Evolutionary conservation across 2,888 invertebrate genomes (phyloP).

Genomic region (Xestoiulus laeticollis): DNA sequence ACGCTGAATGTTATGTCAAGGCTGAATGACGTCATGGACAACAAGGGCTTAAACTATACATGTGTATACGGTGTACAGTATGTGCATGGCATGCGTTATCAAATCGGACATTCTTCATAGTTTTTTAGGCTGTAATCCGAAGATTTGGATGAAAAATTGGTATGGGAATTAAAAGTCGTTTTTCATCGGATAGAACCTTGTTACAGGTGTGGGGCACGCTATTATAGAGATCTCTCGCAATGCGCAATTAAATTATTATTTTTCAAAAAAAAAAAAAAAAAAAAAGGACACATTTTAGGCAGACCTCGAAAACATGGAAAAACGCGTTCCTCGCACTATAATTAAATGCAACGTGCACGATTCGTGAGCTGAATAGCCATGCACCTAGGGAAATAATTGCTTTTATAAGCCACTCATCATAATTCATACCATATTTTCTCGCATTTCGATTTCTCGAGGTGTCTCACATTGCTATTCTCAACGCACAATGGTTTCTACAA

Average conservation of each 20-base stretch:
- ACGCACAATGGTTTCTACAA: background rate
- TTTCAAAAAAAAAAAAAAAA: background rate
- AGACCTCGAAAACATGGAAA: slow-evolving; percentile 22
- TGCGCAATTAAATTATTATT: slow-evolving; percentile 12
- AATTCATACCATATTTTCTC: slow-evolving; percentile 17
- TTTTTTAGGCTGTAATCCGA: background rate
- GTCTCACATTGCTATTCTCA: background rate
- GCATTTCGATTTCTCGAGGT: slow-evolving; percentile 22
- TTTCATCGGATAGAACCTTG: background rate
- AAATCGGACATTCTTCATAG: background rate
- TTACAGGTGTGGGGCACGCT: background rate
- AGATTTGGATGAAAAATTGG: background rate
- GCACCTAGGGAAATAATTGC: slow-evolving; percentile 22
- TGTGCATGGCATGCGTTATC: background rate
- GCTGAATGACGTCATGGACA: background rate
- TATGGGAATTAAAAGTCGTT: background rate
- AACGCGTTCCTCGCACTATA: background rate
- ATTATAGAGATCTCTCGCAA: background rate
- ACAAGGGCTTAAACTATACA: background rate
- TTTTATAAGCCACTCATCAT: background rate
- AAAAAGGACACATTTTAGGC: slow-evolving; percentile 1
- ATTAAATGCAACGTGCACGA: background rate
- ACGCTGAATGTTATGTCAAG: slow-evolving; percentile 5
- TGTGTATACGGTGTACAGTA: too few species aligned
- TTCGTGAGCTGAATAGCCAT: slow-evolving; percentile 6